Conservation (phyloP, 2,888 invertebrate genomes). For the Anagyrus pseudococci region DNA sequence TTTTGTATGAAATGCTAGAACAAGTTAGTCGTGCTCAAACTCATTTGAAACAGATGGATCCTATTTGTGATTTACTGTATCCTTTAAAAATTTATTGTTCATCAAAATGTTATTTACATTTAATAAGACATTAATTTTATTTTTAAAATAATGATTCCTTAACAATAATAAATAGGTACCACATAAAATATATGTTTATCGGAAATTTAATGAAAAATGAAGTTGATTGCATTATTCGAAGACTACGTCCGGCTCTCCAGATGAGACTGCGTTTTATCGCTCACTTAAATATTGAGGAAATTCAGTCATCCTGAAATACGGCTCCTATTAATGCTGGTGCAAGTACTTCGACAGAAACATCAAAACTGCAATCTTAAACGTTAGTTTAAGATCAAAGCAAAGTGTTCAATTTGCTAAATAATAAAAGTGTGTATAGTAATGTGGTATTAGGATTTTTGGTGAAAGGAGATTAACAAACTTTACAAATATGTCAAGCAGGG, state of each 20-base stretch:
- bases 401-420: no score
- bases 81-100: slow-evolving; percentile 17
- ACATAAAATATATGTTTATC: slow-evolving; percentile 97
- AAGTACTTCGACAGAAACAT: slow-evolving; percentile 26
- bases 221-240: slow-evolving; percentile 86
- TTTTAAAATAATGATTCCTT: slow-evolving; percentile 9
- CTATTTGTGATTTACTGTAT: slow-evolving; percentile 92
- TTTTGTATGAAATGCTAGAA: slow-evolving; percentile 89
- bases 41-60: slow-evolving; percentile 84
- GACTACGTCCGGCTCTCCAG: slow-evolving; percentile 85
- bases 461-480: no score
- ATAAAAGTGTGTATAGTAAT: no score
- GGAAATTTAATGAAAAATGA: slow-evolving; percentile 94
- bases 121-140: not conserved
- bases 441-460: no score
- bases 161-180: slow-evolving; percentile 57
- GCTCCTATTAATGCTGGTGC: slow-evolving; percentile 22
- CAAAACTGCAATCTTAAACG: slow-evolving; percentile 23
- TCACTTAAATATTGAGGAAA: slow-evolving; percentile 84
- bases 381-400: slow-evolving; percentile 15
- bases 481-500: no score
- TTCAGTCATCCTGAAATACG: slow-evolving; percentile 57
- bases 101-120: not conserved
- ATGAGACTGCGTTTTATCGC: slow-evolving; percentile 91
- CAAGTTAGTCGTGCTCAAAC: slow-evolving; percentile 84